A percentile compares a stretch with the other conserved stretches of the same genome.
These are phyloP conservation scores for Muschampia plurimacula DNA, from an alignment of 2,888 invertebrate species.

Conservation along the genomic window DNA sequence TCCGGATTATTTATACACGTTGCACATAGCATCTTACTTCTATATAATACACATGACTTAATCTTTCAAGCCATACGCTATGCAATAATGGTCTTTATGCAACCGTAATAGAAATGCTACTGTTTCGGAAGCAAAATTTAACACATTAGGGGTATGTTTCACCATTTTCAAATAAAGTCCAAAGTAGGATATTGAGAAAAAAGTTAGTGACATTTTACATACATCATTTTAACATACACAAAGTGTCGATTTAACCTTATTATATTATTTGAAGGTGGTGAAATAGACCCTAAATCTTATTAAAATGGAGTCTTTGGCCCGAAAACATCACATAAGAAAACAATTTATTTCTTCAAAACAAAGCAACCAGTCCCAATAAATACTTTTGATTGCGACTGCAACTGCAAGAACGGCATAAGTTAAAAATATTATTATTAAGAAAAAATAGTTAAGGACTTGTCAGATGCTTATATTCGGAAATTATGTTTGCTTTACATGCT, in stretches of 20 bases:
- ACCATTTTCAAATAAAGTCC: too few relatives aligned
- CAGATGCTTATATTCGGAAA: too few relatives aligned
- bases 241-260: too few relatives aligned
- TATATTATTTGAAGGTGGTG: too few relatives aligned
- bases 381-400: not conserved
- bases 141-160: not conserved
- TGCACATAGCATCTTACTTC: slow-evolving; percentile 31
- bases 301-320: slow-evolving; percentile 30
- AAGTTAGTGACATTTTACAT: too few relatives aligned
- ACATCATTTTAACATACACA: too few relatives aligned
- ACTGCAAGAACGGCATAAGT: too few relatives aligned
- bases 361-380: not conserved
- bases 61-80: slow-evolving; percentile 46
- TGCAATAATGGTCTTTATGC: slow-evolving; percentile 26
- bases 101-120: slow-evolving; percentile 17
- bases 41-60: slow-evolving; percentile 46
- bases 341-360: not conserved
- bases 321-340: slow-evolving; percentile 23
- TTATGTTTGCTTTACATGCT: too few relatives aligned
- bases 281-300: not conserved
- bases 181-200: too few relatives aligned
- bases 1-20: slow-evolving; percentile 65
- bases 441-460: too few relatives aligned
- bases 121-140: slow-evolving; percentile 33
- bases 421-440: too few relatives aligned